phyloP scores from a whole-genome alignment of 2,797 vertebrate genomes.

The Tolypeutes matacus region DNA sequence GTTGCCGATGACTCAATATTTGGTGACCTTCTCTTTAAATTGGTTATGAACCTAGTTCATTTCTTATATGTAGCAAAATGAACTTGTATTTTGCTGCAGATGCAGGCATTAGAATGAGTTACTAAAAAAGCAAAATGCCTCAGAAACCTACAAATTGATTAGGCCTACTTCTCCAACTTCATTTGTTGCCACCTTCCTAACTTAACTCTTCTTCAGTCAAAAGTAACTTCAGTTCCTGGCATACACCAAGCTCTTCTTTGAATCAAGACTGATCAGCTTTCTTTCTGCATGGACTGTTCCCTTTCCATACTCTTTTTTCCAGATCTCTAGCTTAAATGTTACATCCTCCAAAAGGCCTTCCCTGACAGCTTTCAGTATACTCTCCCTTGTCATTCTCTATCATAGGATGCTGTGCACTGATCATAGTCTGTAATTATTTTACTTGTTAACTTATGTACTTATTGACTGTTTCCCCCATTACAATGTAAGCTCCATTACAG shows the following conservation, averaged over 20 bases:
- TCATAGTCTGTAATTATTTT: not conserved
- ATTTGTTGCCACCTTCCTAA: not conserved
- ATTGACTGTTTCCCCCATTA: not conserved
- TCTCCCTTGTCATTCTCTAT: not conserved
- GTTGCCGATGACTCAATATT: conserved; percentile 54
- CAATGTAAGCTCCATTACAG: not conserved
- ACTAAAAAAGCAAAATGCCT: not conserved
- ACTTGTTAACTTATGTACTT: not conserved
- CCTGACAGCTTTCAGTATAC: not conserved
- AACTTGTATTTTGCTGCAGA: conserved; percentile 30
- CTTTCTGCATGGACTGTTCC: not conserved
- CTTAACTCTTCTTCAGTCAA: not conserved
- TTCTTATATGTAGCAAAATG: not conserved
- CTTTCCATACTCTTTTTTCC: not conserved
- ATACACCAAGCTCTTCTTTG: not conserved
- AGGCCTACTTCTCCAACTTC: not conserved
- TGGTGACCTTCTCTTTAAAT: conserved; percentile 40
- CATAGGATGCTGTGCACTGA: not conserved
- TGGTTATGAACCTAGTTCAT: conserved; percentile 13
- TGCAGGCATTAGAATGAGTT: not conserved
- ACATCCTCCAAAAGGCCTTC: not conserved
- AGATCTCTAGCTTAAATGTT: not conserved
- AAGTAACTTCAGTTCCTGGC: not conserved
- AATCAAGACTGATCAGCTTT: not conserved
- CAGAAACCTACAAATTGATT: not conserved